Evolutionary conservation across 2,888 invertebrate genomes (phyloP), one percentile per base, ranked within the genome.

Genomic region (Acanthacorydalis orientalis): DNA sequence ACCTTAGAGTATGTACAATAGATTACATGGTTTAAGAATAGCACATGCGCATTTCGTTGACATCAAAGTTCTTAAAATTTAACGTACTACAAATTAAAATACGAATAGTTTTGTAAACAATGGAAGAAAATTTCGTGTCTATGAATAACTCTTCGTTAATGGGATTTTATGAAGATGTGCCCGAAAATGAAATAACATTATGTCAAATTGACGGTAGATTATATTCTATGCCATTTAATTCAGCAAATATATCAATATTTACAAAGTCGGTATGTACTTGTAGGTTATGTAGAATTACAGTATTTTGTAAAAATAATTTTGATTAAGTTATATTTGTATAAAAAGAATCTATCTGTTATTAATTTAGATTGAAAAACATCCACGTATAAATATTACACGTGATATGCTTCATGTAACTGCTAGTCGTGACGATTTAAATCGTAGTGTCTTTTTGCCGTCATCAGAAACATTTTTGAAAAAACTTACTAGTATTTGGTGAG

Each of bases 401-500:
- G 77, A 80, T 58, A 64, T 77, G 55, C 57, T 71, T 55, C 77
- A 70, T 61, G 74, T 70, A 51, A 68, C 64, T 48, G 74, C 60
- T 62, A 74, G 64, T 57, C 73, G 68, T 57, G 68, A 71, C 34
- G 71, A 74, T 49, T 63, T 67, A 8, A 62, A 67, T 31, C 66
- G 65, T 54, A 68, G 68, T 49, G 60, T 77, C 40, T 80, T 74
- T 63, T 69, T 74, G 59, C 79, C 64, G 50, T 81, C 83, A 0
- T 74, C 80, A 53, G 82, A 85, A 53, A 78, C 81, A 50, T 72
- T 83, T 43, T 64, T 83, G 1, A 86, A 86, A 61, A 80, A 81
- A 60, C 72, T 87, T 12, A 78, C 78, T 0, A 80, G 80, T 59
- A 77, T 80, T 0, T 85, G 81, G 73, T 78, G 55, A 50, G 47